Base-by-base conservation (phyloP, 2,888 invertebrate species). In the Andrena flavipes region DNA sequence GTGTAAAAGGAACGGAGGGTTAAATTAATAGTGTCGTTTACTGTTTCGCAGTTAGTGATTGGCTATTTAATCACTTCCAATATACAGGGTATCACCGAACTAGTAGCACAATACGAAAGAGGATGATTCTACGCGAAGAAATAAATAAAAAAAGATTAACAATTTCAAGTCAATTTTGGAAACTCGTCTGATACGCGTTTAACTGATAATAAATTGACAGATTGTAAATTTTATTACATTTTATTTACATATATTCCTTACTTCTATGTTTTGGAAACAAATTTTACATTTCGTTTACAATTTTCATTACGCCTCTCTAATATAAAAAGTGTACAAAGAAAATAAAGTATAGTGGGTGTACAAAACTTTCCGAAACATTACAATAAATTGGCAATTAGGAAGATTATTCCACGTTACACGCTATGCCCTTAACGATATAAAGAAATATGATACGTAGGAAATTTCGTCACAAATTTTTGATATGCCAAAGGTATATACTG, bases 141-240 rank as follows among this genome's bases (percentile, higher is more conserved):
- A 42, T 42, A 42, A 13, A 42, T 13, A 13, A 42, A 13, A 13
- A 42, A 42, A 42, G 13, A 42, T 13, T 42, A 42, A 42, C 3
- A 42, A 42, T 42, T 42, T 42, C 42, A 42, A 42, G 13, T 42
- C 13, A 13, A 42, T 13, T 42, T 42, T 42, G 10, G 26, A 13
- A 42, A 42, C 4, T 42, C 42, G 42, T 4, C 42, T 4, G 42
- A 4, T 42, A 42, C 13, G 10, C 20, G 23, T 23, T 8, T 1
- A 51, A 13, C 42, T 42, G 13, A 4, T 42, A 42, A 42, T 16
- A 42, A 42, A 42, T 42, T 4, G 16, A 42, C 16, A 42, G 42
- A 42, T 42, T 67, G 48, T 23, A 72, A 71, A 80, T 59, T 72
- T 51, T n/a, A 69, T 64, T 79, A 48, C 74, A 64, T 65, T 81